Base-by-base conservation (phyloP, 2,113 vertebrate genomes). In the Nerophis lumbriciformis region DNA sequence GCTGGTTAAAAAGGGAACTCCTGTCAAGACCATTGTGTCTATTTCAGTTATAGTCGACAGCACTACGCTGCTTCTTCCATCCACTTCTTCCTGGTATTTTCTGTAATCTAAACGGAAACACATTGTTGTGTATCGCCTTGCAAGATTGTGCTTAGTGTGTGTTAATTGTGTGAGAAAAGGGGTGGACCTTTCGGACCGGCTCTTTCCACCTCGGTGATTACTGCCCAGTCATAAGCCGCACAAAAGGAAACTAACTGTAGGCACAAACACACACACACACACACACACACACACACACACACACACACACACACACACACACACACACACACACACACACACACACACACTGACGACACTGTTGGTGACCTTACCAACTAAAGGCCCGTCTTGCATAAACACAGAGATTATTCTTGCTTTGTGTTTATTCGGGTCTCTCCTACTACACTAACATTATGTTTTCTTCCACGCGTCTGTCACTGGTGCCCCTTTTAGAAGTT, bases 141-240 rank as follows among this genome's bases (percentile, higher is more conserved):
- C 67, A 19, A 49, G 28, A 61, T 58, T 65, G 53, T 68, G 39
- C 60, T 45, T 35, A 39, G 69, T 60, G 64, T 60, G 63, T 69
- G 63, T 71, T 71, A 39, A 56, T 54, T 75, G 71, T 65, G 16
- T 55, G 60, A 66, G 61, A 74, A 53, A 63, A 51, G 1, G 72
- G 74, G 78, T 76, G 84, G 84, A 84, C 66, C 67, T 57, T 69
- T 44, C 65, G 63, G 72, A 77, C 78, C 77, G 71, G 47, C 77
- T 76, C 63, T 88, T 88, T 11, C 83, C 83, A 78, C 74, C 58
- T 77, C 60, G 51, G 73, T 78, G 77, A 87, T 87, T 85, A 76
- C 71, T 78, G 69, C 76, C 69, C 48, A 78, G 76, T 80, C 76
- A 77, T 77, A 72, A 62, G 69, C 54, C 35, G 69, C 68, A 60